phyloP scores from a whole-genome alignment of 1,140 invertebrate genomes.

The Zaprionus ornatus region DNA sequence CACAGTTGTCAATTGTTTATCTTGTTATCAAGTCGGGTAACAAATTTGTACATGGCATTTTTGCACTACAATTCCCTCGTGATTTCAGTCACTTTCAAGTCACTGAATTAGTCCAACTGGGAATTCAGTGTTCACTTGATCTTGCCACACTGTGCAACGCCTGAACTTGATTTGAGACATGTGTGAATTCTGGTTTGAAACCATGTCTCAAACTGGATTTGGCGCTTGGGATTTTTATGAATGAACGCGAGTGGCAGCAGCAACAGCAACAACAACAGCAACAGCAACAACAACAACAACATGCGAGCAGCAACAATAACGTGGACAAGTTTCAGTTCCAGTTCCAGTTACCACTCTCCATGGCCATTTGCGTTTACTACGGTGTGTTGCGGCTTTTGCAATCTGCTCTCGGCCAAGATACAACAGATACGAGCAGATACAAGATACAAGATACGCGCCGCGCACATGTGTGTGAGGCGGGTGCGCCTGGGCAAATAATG shows the following conservation, averaged over 20 bases:
- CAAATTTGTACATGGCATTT: background rate
- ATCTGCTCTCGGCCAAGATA: conserved; percentile 69
- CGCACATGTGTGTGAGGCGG: conserved; percentile 34
- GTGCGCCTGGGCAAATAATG: conserved; percentile 64
- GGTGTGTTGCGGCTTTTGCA: conserved; percentile 47
- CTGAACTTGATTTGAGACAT: conserved; percentile 74
- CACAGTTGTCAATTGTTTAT: conserved; percentile 47
- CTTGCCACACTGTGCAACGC: conserved; percentile 60
- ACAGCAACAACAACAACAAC: conserved; percentile 34
- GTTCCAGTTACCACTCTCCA: conserved; percentile 53
- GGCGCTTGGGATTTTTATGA: conserved; percentile 79
- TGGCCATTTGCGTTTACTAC: conserved; percentile 80
- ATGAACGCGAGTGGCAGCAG: conserved; percentile 70
- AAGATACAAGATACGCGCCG: conserved; percentile 57
- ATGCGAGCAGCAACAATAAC: conserved; percentile 28
- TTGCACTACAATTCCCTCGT: background rate
- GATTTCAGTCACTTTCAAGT: conserved; percentile 1
- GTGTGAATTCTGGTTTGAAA: conserved; percentile 79
- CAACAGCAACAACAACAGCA: conserved; percentile 36
- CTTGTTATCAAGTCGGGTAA: background rate
- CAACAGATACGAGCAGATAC: conserved; percentile 52
- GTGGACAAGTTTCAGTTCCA: conserved; percentile 31
- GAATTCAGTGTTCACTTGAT: conserved; percentile 1
- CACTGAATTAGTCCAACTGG: background rate
- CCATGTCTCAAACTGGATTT: conserved; percentile 77